Evolutionary conservation across 1,140 invertebrate genomes (phyloP).

Genomic region (Lamellibrachia luymesi): DNA sequence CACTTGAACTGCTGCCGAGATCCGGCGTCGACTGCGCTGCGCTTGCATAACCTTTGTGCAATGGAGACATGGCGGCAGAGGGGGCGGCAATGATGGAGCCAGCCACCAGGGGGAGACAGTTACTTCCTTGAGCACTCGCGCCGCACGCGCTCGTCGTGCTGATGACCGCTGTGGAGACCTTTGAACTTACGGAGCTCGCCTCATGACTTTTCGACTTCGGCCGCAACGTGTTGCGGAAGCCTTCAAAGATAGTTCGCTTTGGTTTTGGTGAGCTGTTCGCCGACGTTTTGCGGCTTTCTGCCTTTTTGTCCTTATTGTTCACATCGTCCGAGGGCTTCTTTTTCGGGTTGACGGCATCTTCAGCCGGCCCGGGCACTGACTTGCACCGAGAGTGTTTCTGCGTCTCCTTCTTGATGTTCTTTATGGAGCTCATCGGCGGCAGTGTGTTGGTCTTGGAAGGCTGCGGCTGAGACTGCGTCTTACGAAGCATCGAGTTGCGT

Average conservation of each 20-base stretch:
- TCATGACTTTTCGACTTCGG: slow-evolving; percentile 27
- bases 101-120: not conserved
- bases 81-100: not conserved
- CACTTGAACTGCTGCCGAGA: not conserved
- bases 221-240: slow-evolving; percentile 64
- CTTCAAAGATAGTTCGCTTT: slow-evolving; percentile 61
- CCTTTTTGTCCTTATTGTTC: slow-evolving; percentile 22
- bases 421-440: slow-evolving; percentile 30
- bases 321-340: slow-evolving; percentile 19
- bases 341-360: not conserved
- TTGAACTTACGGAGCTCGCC: not conserved
- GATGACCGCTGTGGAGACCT: not conserved
- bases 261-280: slow-evolving; percentile 44
- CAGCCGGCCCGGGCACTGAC: slow-evolving; percentile 42
- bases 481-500: slow-evolving; percentile 48
- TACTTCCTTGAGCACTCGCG: not conserved
- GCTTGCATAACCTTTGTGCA: not conserved
- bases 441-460: slow-evolving; percentile 37
- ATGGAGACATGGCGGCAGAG: not conserved
- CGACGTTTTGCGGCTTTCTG: slow-evolving; percentile 20
- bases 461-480: slow-evolving; percentile 56
- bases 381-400: slow-evolving; percentile 43
- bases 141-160: not conserved
- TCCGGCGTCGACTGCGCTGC: not conserved
- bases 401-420: slow-evolving; percentile 32